A percentile compares a stretch with the other conserved stretches of the same genome.
Evolutionary conservation across 2,888 invertebrate genomes (phyloP).

Genomic region (Sussaba pulchella): DNA sequence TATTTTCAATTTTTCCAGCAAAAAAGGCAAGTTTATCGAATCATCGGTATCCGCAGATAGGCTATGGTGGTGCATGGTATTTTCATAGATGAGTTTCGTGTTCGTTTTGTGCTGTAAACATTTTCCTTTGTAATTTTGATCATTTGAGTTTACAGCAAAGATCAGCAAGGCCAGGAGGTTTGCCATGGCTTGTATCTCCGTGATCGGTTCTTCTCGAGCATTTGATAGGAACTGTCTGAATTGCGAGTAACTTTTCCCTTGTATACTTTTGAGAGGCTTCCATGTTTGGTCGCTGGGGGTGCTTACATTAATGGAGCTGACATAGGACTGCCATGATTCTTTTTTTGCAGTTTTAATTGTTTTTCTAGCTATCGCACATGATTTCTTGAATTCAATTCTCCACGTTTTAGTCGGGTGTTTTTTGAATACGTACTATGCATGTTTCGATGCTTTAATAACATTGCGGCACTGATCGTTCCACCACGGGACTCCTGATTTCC

Average conservation of each 20-base stretch:
- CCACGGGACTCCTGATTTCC: not conserved
- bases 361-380: too few relatives aligned
- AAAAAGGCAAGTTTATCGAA: not conserved
- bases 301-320: not conserved
- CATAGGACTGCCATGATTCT: not conserved
- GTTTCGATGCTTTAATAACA: too few relatives aligned
- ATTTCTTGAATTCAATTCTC: too few relatives aligned
- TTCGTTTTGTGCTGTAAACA: not conserved
- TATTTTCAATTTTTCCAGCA: not conserved
- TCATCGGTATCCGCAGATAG: not conserved
- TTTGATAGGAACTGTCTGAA: too few relatives aligned
- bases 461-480: too few relatives aligned
- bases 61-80: not conserved
- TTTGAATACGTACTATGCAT: constrained; percentile 49
- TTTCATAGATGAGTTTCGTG: too few relatives aligned
- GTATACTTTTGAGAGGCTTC: too few relatives aligned
- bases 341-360: too few relatives aligned
- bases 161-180: not conserved
- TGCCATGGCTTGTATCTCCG: too few relatives aligned
- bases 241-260: too few relatives aligned
- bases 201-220: too few relatives aligned
- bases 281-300: not conserved
- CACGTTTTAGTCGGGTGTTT: constrained; percentile 42
- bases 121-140: not conserved
- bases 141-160: not conserved